Percentiles rank a stretch among this genome's conserved stretches.
phyloP scores from a whole-genome alignment of 2,888 invertebrate species.

The Glaucopsyche alexis region DNA sequence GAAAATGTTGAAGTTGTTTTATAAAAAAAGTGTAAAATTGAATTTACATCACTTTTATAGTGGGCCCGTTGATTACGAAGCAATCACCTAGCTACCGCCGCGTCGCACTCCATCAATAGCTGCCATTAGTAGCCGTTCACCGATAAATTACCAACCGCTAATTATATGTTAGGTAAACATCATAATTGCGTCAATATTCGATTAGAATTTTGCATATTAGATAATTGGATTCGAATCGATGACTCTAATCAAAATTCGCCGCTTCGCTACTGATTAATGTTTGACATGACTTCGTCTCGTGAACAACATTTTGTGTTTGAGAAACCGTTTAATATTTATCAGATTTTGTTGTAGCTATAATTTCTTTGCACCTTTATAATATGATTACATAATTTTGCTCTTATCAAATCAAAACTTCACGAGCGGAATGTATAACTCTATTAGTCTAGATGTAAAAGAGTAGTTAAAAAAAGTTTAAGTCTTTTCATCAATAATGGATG shows the following conservation, averaged over 20 bases:
- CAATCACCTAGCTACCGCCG: constrained; percentile 13
- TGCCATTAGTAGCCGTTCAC: constrained; percentile 12
- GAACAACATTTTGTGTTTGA: background rate
- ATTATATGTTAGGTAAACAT: constrained; percentile 28
- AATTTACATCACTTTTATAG: constrained; percentile 11
- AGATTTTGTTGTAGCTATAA: background rate
- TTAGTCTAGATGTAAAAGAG: no score
- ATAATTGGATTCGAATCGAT: background rate
- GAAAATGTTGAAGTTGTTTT: background rate
- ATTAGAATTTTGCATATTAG: constrained; percentile 24
- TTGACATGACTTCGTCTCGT: constrained; percentile 1
- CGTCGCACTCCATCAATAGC: constrained; percentile 11
- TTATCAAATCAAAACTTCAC: no score
- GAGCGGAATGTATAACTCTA: no score
- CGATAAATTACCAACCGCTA: constrained; percentile 14
- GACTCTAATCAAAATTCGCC: constrained; percentile 19
- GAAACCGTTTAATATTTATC: background rate
- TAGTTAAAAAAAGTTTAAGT: no score
- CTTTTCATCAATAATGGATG: no score
- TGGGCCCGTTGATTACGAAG: constrained; percentile 14
- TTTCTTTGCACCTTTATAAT: background rate
- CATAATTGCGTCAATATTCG: constrained; percentile 25
- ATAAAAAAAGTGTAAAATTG: background rate
- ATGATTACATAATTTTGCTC: background rate
- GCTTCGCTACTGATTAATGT: constrained; percentile 10